Evolutionary conservation across 2,113 vertebrate species (phyloP).

Genomic region (Pangasianodon gigas): DNA sequence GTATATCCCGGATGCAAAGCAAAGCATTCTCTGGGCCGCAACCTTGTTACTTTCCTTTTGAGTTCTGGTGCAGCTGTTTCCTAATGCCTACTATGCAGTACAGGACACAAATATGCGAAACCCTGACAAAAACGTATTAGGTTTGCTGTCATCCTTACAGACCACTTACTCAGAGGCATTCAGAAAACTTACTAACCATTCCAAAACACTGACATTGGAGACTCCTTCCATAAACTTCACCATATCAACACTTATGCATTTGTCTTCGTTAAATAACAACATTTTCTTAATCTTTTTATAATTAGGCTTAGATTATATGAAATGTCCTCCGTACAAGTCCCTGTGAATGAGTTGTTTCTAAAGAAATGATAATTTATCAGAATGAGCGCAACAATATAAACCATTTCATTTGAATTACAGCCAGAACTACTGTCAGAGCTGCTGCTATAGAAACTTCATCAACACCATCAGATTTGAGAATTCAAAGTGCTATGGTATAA

Average conservation of each 20-base stretch:
- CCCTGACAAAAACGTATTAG: constrained; percentile 61
- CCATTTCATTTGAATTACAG: background rate
- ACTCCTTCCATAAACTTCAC: background rate
- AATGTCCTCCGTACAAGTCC: background rate
- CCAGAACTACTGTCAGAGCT: background rate
- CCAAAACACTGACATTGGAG: background rate
- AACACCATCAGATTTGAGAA: background rate
- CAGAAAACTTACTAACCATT: background rate
- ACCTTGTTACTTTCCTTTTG: constrained; percentile 18
- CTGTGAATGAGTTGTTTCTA: background rate
- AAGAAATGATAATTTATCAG: background rate
- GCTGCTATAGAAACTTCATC: background rate
- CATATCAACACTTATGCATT: background rate
- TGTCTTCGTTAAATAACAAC: background rate
- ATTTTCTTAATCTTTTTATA: background rate
- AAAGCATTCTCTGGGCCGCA: background rate
- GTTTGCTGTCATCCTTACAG: constrained; percentile 9
- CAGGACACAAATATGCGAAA: constrained; percentile 54
- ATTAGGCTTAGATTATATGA: background rate
- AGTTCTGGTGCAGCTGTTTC: constrained; percentile 71
- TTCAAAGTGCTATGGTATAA: background rate
- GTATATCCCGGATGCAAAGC: constrained; percentile 22
- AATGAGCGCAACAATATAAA: background rate
- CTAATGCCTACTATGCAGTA: constrained; percentile 57
- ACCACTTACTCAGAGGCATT: constrained; percentile 16